A percentile compares a stretch with the other conserved stretches of the same genome.
Conservation (phyloP, 2,113 vertebrate species). For the Coptodon bakossiorum region DNA sequence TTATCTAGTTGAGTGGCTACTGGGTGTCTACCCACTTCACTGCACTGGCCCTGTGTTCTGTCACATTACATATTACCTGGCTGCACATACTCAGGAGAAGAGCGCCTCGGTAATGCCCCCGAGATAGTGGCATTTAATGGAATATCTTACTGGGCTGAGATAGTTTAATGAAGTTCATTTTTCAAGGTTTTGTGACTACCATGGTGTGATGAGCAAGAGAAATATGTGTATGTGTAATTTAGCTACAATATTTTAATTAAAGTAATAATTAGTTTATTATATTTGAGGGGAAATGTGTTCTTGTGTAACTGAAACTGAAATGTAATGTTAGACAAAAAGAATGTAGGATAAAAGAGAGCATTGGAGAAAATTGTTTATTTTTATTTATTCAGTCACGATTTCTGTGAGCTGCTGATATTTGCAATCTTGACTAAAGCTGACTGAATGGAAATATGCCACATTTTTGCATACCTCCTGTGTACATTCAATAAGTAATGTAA, state of each 20-base stretch:
- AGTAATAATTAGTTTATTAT: not conserved
- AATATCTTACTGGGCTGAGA: not conserved
- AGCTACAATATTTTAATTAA: not conserved
- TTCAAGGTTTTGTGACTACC: not conserved
- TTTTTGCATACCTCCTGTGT: not conserved
- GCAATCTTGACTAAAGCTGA: not conserved
- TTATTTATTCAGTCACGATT: not conserved
- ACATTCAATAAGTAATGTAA: not conserved
- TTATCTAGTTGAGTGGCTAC: constrained; percentile 16
- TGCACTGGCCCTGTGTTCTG: not conserved
- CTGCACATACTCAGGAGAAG: not conserved
- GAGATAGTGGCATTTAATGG: not conserved
- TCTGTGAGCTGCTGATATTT: not conserved
- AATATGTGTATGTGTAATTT: not conserved
- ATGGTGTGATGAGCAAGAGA: not conserved
- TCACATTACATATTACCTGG: not conserved
- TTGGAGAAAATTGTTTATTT: not conserved
- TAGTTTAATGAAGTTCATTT: not conserved
- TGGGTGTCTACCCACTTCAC: not conserved
- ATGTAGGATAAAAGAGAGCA: not conserved
- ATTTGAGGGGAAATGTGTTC: not conserved
- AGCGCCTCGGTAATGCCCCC: not conserved
- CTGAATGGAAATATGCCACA: not conserved
- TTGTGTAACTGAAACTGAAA: not conserved
- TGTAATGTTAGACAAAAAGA: not conserved